Evolutionary conservation across 2,888 invertebrate genomes (phyloP).

Genomic region (Lithophane ornitopus): DNA sequence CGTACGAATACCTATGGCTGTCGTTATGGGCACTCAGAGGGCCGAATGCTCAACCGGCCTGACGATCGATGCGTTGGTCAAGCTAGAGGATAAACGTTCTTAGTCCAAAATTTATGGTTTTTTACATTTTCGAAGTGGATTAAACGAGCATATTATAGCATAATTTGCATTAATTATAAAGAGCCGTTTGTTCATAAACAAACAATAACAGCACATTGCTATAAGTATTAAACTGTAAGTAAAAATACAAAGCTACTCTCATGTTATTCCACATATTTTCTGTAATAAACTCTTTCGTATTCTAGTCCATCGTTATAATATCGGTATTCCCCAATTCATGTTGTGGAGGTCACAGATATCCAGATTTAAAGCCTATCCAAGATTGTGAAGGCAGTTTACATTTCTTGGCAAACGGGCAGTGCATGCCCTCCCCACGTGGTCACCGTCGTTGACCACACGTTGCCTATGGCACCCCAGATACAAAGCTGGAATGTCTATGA

Average conservation of each 20-base stretch:
- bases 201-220: not conserved
- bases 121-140: not conserved
- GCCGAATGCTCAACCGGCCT: conserved; percentile 2
- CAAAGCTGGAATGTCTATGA: too few species aligned
- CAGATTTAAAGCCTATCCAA: not conserved
- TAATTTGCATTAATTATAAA: conserved; percentile 2
- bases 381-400: not conserved
- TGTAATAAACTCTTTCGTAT: conserved; percentile 25
- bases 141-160: not conserved
- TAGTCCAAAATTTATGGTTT: not conserved
- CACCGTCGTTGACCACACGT: too few species aligned
- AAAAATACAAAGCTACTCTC: not conserved
- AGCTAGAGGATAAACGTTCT: not conserved
- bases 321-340: not conserved
- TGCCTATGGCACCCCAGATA: too few species aligned
- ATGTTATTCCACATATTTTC: not conserved
- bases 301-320: conserved; percentile 4
- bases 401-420: too few species aligned
- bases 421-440: too few species aligned
- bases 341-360: not conserved
- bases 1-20: conserved; percentile 34
- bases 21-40: conserved; percentile 9
- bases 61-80: not conserved
- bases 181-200: too few species aligned
- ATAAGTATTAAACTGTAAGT: not conserved